Percentiles rank a stretch among this genome's conserved stretches.
Conservation (phyloP, 1,140 invertebrate species). For the Drosophila gunungcola region DNA sequence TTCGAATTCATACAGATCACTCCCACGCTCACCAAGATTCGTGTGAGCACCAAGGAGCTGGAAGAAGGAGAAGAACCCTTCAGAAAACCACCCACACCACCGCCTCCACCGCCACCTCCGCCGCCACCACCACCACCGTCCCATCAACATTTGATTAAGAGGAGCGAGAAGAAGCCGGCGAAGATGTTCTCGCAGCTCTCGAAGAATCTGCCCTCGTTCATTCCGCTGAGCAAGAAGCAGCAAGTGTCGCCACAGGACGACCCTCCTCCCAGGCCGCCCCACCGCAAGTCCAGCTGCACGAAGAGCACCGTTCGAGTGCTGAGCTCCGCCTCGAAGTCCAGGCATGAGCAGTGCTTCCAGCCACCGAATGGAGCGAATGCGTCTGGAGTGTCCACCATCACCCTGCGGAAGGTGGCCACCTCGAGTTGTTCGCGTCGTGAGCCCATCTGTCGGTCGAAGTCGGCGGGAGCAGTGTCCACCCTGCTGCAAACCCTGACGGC, state of each 20-base stretch:
- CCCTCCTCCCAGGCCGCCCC: slow-evolving; percentile 63
- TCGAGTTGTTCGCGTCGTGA: slow-evolving; percentile 46
- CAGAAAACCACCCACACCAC: not conserved
- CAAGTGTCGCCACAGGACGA: slow-evolving; percentile 46
- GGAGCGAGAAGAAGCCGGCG: slow-evolving; percentile 3
- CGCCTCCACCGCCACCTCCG: slow-evolving; percentile 10
- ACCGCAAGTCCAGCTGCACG: slow-evolving; percentile 89
- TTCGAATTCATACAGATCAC: slow-evolving; percentile 93
- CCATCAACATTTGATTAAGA: not conserved
- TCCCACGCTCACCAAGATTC: slow-evolving; percentile 91
- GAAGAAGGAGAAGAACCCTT: slow-evolving; percentile 34
- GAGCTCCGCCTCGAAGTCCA: slow-evolving; percentile 49
- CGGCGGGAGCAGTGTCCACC: slow-evolving; percentile 70
- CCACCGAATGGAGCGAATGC: slow-evolving; percentile 48
- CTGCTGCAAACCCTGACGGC: slow-evolving; percentile 62
- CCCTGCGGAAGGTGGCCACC: slow-evolving; percentile 60
- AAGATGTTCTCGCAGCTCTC: slow-evolving; percentile 85
- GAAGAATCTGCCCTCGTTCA: slow-evolving; percentile 86
- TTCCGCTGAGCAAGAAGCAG: slow-evolving; percentile 73
- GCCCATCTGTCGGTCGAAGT: slow-evolving; percentile 75
- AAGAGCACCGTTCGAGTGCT: slow-evolving; percentile 85
- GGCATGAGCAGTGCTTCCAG: slow-evolving; percentile 88
- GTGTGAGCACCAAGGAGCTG: slow-evolving; percentile 88
- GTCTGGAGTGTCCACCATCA: slow-evolving; percentile 55
- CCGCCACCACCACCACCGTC: slow-evolving; percentile 31